phyloP scores from a whole-genome alignment of 2,888 invertebrate species.

The Metalampra italica region DNA sequence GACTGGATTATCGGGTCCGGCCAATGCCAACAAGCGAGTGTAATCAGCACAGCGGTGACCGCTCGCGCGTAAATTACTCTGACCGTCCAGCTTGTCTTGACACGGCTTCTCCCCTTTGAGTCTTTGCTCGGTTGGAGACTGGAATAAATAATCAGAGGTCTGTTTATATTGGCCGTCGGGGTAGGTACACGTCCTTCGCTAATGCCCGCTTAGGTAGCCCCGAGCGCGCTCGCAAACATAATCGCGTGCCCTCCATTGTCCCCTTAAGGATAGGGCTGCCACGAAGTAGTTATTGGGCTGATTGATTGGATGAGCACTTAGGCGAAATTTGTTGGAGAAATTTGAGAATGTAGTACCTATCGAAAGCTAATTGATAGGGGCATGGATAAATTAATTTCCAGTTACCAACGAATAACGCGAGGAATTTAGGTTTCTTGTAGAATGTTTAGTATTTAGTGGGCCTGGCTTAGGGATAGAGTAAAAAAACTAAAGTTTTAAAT shows the following conservation, averaged over 20 bases:
- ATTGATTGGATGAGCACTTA: conserved; percentile 49
- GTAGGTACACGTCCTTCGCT: conserved; percentile 65
- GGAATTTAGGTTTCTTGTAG: too few relatives aligned
- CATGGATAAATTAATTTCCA: too few relatives aligned
- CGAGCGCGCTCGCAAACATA: conserved; percentile 63
- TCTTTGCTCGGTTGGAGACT: neutral
- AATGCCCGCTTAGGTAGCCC: conserved; percentile 68
- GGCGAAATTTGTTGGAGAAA: conserved; percentile 18
- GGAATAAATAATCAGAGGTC: conserved; percentile 34
- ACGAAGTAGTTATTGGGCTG: conserved; percentile 41
- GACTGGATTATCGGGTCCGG: conserved; percentile 46
- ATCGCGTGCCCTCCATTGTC: conserved; percentile 59
- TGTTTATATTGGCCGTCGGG: conserved; percentile 34
- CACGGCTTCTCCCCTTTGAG: conserved; percentile 18
- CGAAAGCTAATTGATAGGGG: too few relatives aligned
- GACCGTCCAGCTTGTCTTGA: conserved; percentile 35
- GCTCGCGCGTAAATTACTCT: conserved; percentile 73
- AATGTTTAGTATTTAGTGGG: too few relatives aligned
- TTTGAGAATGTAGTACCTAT: neutral
- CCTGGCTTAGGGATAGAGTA: too few relatives aligned
- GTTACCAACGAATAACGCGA: neutral
- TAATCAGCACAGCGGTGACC: conserved; percentile 71
- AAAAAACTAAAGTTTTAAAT: too few relatives aligned
- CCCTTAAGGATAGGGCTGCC: conserved; percentile 46
- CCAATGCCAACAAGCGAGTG: conserved; percentile 61